Evolutionary conservation across 2,888 invertebrate genomes (phyloP).

Genomic region (Junonia oenone): DNA sequence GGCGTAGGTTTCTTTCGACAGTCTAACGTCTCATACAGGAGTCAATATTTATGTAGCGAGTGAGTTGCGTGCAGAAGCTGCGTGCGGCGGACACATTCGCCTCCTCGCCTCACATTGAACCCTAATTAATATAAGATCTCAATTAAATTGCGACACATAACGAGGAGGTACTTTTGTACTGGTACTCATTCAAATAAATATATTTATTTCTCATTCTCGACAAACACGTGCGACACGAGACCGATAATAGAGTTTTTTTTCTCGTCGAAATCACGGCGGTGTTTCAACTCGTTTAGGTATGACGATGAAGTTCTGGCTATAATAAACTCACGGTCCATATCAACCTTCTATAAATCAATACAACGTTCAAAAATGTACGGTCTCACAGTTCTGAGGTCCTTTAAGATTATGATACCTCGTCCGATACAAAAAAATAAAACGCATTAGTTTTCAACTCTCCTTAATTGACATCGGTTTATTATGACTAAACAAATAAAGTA

Average conservation of each 20-base stretch:
- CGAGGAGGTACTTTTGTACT: slow-evolving; percentile 63
- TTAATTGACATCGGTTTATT: slow-evolving; percentile 73
- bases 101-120: slow-evolving; percentile 63
- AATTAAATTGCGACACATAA: slow-evolving; percentile 79
- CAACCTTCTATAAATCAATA: slow-evolving; percentile 27
- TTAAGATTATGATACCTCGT: slow-evolving; percentile 33
- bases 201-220: slow-evolving; percentile 3
- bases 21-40: slow-evolving; percentile 33
- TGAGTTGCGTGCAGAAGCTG: slow-evolving; percentile 67
- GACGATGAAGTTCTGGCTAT: slow-evolving; percentile 1
- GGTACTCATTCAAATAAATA: slow-evolving; percentile 21
- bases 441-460: slow-evolving; percentile 56
- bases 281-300: not conserved
- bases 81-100: slow-evolving; percentile 73
- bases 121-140: slow-evolving; percentile 81
- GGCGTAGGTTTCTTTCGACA: slow-evolving; percentile 10
- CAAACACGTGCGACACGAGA: slow-evolving; percentile 5
- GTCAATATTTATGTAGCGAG: slow-evolving; percentile 35
- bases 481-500: slow-evolving; percentile 69
- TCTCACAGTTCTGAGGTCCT: slow-evolving; percentile 26
- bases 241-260: slow-evolving; percentile 2
- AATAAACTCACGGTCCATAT: slow-evolving; percentile 20
- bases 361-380: slow-evolving; percentile 24
- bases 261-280: not conserved
- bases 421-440: slow-evolving; percentile 35